Evolutionary conservation across 2,113 vertebrate genomes (phyloP).

Genomic region (Eurystomus gularis): DNA sequence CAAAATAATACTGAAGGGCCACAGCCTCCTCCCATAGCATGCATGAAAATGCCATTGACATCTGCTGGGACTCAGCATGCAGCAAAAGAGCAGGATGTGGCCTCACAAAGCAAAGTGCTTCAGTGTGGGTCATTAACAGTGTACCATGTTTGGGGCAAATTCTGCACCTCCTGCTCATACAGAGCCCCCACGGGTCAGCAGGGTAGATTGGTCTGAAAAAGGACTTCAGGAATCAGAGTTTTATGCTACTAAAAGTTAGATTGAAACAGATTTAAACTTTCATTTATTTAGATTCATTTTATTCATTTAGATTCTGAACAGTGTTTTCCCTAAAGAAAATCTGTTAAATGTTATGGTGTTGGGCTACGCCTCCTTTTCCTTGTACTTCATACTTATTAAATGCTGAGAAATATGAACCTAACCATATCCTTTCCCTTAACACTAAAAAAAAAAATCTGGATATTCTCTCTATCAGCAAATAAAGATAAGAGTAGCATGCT

Average conservation of each 20-base stretch:
- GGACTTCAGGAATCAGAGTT: background rate
- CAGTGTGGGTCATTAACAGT: background rate
- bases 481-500: constrained; percentile 81
- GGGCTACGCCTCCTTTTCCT: background rate
- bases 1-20: background rate
- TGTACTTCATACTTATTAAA: constrained; percentile 12
- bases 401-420: constrained; percentile 61
- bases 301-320: background rate
- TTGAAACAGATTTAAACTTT: background rate
- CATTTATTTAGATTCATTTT: background rate
- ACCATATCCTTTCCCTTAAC: constrained; percentile 61
- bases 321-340: constrained; percentile 13
- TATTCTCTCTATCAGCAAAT: constrained; percentile 80
- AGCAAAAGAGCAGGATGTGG: background rate
- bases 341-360: background rate
- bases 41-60: background rate
- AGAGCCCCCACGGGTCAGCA: background rate
- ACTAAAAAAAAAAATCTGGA: constrained; percentile 73
- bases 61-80: background rate
- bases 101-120: background rate
- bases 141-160: background rate
- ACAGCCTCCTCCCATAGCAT: background rate
- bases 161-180: background rate
- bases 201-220: background rate
- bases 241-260: background rate